Percentiles rank a stretch among this genome's conserved stretches.
Evolutionary conservation across 1,140 invertebrate species (phyloP).

Genomic region (Zaprionus gabonicus): DNA sequence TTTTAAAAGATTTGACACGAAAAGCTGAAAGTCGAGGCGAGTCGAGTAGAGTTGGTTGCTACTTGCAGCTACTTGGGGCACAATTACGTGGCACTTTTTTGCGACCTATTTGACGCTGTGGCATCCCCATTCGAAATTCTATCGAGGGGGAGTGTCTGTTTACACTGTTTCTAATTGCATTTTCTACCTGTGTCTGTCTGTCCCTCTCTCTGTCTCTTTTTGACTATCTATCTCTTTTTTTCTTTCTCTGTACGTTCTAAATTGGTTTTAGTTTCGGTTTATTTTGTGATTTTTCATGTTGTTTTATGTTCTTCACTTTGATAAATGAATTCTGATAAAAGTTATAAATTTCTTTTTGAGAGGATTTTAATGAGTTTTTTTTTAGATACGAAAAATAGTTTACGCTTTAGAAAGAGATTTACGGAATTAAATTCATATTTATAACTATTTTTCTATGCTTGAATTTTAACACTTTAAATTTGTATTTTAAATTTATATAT

Average conservation of each 20-base stretch:
- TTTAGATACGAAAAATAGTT: background rate
- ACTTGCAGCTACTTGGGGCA: conserved; percentile 3
- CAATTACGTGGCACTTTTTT: conserved; percentile 30
- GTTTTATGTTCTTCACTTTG: background rate
- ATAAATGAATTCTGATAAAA: conserved; percentile 15
- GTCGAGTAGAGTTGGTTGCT: background rate
- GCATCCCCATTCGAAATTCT: background rate
- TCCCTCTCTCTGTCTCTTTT: background rate
- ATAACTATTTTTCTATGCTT: background rate
- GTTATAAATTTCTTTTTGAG: conserved; percentile 2
- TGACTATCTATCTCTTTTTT: too few relatives aligned
- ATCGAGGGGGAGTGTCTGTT: conserved; percentile 27
- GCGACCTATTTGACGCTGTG: background rate
- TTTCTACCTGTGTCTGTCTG: conserved; percentile 8
- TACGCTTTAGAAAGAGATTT: background rate
- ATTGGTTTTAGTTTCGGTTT: background rate
- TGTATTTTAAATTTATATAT: background rate
- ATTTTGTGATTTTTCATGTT: background rate
- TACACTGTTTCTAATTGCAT: conserved; percentile 28
- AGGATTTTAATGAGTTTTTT: background rate
- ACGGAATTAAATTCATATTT: background rate
- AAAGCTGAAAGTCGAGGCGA: conserved; percentile 22
- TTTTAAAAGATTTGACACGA: conserved; percentile 53
- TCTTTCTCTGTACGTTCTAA: background rate
- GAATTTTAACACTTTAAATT: background rate